Evolutionary conservation across 2,113 vertebrate species (phyloP), one percentile per base, ranked within the genome.

Genomic region (Pollimyrus isidori): DNA sequence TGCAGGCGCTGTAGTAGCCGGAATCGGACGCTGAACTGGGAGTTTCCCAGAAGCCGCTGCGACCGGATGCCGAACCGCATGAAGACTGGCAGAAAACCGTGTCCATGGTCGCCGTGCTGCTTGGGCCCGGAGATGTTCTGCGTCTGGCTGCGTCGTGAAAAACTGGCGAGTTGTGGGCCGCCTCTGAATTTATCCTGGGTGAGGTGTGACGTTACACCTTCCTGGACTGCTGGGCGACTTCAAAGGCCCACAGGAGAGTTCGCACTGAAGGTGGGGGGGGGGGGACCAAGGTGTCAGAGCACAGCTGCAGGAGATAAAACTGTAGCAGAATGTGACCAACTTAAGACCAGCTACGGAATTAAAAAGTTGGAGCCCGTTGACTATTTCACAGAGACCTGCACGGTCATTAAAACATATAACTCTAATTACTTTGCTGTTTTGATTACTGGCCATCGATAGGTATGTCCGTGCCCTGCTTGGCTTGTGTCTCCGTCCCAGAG

Each of bases 181-280:
- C 48, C 90, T 90, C 7, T 39, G 84, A 89, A 93, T 95, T 96
- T 96, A 94, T 96, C 92, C 50, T 1, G 35, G 58, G 87, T 3
- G 85, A 96, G 94, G 93, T 93, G 94, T 49, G 92, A 95, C 93
- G 90, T 48, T 88, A 93, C 93, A 92, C 92, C 93, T 95, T 56
- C 46, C 83, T 90, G 92, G 93, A 93, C 90, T 13, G 49, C 93
- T 49, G 95, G 92, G 94, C 94, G 94, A 94, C 94, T 93, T 89
- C 91, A 94, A 94, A 93, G 91, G 73, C 73, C 80, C 35, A 89
- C 94, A 92, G 91, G 76, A 91, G 42, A 92, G 89, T 89, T 92
- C 89, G 53, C 69, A 92, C 94, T 94, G 89, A 62, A 87, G 92
- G 45, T 0, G 4, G 46, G 46, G 46, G 91, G 94, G 95, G 96